Base-by-base conservation (phyloP, 2,113 vertebrate genomes). In the Daubentonia madagascariensis region DNA sequence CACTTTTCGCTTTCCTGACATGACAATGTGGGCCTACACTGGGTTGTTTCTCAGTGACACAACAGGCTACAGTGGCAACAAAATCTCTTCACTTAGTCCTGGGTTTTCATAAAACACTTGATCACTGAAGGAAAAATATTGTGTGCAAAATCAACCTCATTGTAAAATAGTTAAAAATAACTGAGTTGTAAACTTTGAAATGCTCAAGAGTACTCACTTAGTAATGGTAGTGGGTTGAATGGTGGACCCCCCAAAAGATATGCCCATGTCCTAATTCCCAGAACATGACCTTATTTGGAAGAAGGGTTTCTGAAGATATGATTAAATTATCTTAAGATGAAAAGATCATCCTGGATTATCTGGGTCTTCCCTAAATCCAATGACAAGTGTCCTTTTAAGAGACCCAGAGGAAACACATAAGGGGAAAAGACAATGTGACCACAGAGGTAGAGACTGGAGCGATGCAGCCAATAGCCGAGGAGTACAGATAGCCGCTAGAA, bases 281-380 rank as follows among this genome's bases (percentile, higher is more conserved):
- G 67, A 76, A 76, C 10, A 23, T 84, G 25, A 59, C 6, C 54
- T 89, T 92, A 73, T 87, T 45, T 95, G 50, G 59, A 76, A 85
- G 67, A 89, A 45, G 6, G 9, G 1, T 17, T 35, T 75, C 95
- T 61, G 30, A 45, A 75, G 45, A 50, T 63, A 4, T 68, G 37
- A 89, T n/a, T 91, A 89, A 81, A 75, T 92, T 84, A 65, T 70
- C 28, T 87, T 81, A 65, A 75, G 37, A 88, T 54, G 75, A 96
- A 28, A 45, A 88, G 72, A 72, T 65, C 32, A 10, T 70, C 28
- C 23, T 50, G 8, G 37, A 70, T 75, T 70, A 23, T 45, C 3
- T n/a, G 32, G 5, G 13, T 89, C 40, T 43, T 4, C 35, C 63
- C 45, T 50, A 25, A 37, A 76, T 76, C 23, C 68, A 50, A 16